Evolutionary conservation across 53 echinoderm and acorn worm species (phyloP), one percentile per base, ranked within the genome.

Genomic region (Temnopleurus reevesii): DNA sequence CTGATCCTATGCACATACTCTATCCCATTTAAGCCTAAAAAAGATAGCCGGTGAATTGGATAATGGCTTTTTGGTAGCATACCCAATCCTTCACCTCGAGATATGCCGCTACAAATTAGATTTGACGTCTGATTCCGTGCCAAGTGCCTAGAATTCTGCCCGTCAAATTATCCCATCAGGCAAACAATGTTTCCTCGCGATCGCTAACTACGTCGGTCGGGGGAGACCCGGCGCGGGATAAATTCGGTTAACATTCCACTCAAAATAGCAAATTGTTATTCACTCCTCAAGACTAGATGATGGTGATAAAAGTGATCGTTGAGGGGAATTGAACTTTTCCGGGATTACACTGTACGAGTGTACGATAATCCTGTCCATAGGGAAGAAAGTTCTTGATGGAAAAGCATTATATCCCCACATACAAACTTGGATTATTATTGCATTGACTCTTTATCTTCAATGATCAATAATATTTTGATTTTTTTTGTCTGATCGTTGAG

Each of bases 141-240:
- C 28, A 61, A 85, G 86, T 85, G 86, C 59, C 86, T 59, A 8
- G 38, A 44, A 85, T n/a, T 44, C 59, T 85, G 46, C 59, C 59
- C 63, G 44, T 53, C 61, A 85, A 85, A 85, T 85, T 85, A 85
- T 46, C 86, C 86, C 45, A 19, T 83, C 83, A 36, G 56, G 55
- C 83, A 83, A 83, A 83, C 83, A 83, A 83, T 79, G 79, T 79
- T 49, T 77, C 81, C 36, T 41, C n/a, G 71, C 21, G 71, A 71
- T 71, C 41, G 71, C 41, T 18, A 56, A n/a, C 25, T 24, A 56
- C 19, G 36, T 18, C n/a, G 15, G 38, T 19, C 71, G 65, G n/a
- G 9, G 49, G 6, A 27, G 43, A 38, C 19, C 41, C 19, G 71
- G 71, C 5, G 41, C 7, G 43, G 71, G 15, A 41, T 21, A 38